These are phyloP conservation scores for Ectemnius lituratus DNA, from an alignment of 2,888 invertebrate genomes.

Conservation along the genomic window DNA sequence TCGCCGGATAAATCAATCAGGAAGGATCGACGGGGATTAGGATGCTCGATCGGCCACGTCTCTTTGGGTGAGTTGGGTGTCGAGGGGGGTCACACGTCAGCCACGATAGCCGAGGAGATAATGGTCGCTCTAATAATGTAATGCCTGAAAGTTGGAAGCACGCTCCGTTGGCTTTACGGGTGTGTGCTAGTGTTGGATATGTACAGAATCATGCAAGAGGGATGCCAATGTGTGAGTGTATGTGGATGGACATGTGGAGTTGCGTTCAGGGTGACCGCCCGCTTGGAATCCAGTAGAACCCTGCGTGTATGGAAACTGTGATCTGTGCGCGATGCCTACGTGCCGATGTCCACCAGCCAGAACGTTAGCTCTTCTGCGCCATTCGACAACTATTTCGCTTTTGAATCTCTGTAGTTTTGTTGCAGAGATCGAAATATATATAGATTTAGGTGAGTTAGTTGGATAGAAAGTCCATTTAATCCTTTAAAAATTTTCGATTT, in stretches of 20 bases:
- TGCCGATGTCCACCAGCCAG: constrained; percentile 49
- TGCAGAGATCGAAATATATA: no score
- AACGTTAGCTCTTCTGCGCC: constrained; percentile 34
- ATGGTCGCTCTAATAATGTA: constrained; percentile 66
- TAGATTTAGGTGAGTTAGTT: no score
- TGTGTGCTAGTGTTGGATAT: constrained; percentile 59
- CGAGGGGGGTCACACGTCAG: constrained; percentile 23
- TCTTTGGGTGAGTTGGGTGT: neutral
- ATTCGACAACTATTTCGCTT: neutral
- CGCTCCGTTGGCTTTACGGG: constrained; percentile 74
- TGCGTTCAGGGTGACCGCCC: constrained; percentile 75
- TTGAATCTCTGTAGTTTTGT: no score
- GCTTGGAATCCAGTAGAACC: constrained; percentile 70
- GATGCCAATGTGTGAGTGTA: constrained; percentile 35
- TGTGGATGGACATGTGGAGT: constrained; percentile 59
- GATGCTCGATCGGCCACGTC: no score
- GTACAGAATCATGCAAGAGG: constrained; percentile 19
- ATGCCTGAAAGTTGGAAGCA: constrained; percentile 75
- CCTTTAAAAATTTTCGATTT: no score
- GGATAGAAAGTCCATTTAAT: no score
- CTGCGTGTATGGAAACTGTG: constrained; percentile 28
- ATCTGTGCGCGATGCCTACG: constrained; percentile 42
- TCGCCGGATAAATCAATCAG: no score
- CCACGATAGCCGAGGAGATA: constrained; percentile 55
- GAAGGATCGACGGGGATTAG: no score